Conservation (phyloP, 2,888 invertebrate genomes). For the Noctua comes region DNA sequence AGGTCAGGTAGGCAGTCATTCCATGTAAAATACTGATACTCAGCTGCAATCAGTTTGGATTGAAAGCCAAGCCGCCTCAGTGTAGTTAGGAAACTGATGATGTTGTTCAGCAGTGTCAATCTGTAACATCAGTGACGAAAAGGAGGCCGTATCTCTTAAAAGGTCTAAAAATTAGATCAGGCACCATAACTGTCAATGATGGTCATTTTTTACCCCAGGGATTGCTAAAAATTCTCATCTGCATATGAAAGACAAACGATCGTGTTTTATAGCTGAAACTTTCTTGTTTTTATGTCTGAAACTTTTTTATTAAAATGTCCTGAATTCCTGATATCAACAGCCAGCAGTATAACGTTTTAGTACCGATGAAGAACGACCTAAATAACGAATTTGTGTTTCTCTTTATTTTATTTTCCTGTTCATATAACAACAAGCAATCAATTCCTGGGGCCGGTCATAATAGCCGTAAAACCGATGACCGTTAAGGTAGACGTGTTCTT, state of each 20-base stretch:
- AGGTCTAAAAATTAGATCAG: not conserved
- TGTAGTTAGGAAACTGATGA: not conserved
- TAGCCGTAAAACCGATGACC: no score
- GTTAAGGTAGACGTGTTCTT: no score
- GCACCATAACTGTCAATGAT: not conserved
- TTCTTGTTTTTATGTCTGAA: constrained; percentile 5
- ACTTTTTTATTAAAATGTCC: constrained; percentile 31
- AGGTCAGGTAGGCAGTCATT: not conserved
- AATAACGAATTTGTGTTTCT: constrained; percentile 6
- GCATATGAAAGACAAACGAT: not conserved
- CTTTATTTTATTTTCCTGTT: constrained; percentile 14
- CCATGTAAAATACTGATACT: not conserved
- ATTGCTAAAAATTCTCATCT: no score
- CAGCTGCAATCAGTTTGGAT: not conserved
- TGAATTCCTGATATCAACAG: constrained; percentile 3
- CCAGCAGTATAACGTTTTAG: constrained; percentile 33
- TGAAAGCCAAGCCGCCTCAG: not conserved
- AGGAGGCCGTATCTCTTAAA: not conserved
- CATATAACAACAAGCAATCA: not conserved
- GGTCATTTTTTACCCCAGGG: not conserved
- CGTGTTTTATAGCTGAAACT: constrained; percentile 7
- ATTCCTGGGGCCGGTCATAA: no score
- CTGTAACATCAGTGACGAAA: not conserved
- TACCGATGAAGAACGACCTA: constrained; percentile 7
- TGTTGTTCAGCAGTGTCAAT: not conserved